phyloP scores from a whole-genome alignment of 1,140 invertebrate species.

The Conus ventricosus region DNA sequence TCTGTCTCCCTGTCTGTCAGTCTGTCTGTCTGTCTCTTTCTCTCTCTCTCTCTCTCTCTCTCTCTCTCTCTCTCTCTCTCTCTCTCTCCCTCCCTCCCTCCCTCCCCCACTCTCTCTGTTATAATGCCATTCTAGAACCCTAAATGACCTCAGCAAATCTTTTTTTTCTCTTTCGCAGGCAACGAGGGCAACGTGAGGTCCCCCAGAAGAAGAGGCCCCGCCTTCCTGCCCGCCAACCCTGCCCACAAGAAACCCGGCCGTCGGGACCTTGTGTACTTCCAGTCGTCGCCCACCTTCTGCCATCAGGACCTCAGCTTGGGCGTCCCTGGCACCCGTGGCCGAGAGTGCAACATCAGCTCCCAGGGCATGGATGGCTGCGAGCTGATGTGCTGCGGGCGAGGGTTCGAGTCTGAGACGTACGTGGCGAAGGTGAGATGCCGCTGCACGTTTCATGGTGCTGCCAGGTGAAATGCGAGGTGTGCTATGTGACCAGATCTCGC shows the following conservation, averaged over 20 bases:
- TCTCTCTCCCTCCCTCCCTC: not conserved
- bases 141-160: no score
- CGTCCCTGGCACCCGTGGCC: constrained; percentile 84
- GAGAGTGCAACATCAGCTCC: constrained; percentile 69
- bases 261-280: constrained; percentile 90
- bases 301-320: constrained; percentile 85
- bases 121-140: no score
- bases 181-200: constrained; percentile 23
- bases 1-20: not conserved
- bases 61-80: not conserved
- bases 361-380: constrained; percentile 90
- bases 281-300: constrained; percentile 93
- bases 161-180: not conserved
- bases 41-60: not conserved
- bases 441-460: constrained; percentile 96
- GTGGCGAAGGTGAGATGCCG: constrained; percentile 85
- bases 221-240: constrained; percentile 61
- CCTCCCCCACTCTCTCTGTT: not conserved
- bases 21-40: not conserved
- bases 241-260: constrained; percentile 66
- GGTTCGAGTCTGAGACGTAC: constrained; percentile 87
- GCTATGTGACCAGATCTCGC: constrained; percentile 54
- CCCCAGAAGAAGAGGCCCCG: constrained; percentile 41
- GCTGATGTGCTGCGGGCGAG: constrained; percentile 91
- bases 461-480: constrained; percentile 85